A percentile compares a stretch with the other conserved stretches of the same genome.
phyloP scores from a whole-genome alignment of 92 coral and sea anemone genomes.

The Epizoanthus illoricatus region DNA sequence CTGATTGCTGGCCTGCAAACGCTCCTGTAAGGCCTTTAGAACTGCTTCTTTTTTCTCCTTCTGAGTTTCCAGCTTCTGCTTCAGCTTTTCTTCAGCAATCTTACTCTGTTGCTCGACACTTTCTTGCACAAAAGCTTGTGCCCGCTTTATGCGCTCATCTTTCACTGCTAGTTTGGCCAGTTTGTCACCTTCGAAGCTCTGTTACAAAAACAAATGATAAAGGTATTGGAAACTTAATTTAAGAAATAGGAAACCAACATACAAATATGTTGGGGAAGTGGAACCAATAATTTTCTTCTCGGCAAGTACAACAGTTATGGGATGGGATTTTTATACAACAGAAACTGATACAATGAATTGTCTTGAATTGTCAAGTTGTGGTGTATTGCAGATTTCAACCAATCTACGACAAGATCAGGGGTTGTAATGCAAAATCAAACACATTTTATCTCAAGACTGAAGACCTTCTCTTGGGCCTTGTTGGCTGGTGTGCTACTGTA shows the following conservation, averaged over 20 bases:
- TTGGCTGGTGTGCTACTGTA: too few species aligned
- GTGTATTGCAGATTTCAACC: too few species aligned
- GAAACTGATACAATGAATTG: too few species aligned
- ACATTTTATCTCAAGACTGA: too few species aligned
- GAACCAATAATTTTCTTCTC: background rate
- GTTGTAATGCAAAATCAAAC: too few species aligned
- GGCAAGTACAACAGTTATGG: too few species aligned
- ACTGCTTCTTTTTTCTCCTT: constrained; percentile 80
- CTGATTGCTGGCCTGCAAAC: constrained; percentile 84
- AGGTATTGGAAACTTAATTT: background rate
- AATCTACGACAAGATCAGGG: too few species aligned
- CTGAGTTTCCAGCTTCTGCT: constrained; percentile 73
- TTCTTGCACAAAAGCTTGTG: constrained; percentile 51
- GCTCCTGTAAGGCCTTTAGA: constrained; percentile 67
- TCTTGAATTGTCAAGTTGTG: too few species aligned
- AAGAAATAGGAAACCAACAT: background rate
- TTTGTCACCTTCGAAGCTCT: constrained; percentile 64
- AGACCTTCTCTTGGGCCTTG: too few species aligned
- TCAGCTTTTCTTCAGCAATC: constrained; percentile 74
- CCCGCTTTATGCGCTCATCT: constrained; percentile 66
- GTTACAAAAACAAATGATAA: background rate
- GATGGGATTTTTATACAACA: too few species aligned
- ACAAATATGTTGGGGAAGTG: background rate
- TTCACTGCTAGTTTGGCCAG: constrained; percentile 62
- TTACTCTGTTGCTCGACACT: constrained; percentile 72